Evolutionary conservation across 1,140 invertebrate genomes (phyloP), one percentile per base, ranked within the genome.

Genomic region (Zophobas morio): DNA sequence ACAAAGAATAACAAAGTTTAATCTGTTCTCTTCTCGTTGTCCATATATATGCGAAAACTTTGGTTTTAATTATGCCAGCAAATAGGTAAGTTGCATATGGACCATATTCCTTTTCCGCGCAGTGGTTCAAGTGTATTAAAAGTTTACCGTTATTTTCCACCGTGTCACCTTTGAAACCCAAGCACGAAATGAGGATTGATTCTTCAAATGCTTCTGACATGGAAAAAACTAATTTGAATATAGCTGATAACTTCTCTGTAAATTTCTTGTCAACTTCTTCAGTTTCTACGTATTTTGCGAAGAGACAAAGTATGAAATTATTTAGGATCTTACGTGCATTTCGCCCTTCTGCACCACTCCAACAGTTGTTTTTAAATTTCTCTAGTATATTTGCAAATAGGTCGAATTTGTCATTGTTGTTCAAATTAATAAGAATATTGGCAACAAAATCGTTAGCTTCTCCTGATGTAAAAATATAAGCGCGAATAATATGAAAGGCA

Each of bases 341-440:
- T 34, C 49, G 39, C 39, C 33, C 1, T 8, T 39, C 37, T 8
- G 1, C 39, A 40, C 32, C 6, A 40, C 42, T 42, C 73, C 56
- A 57, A 60, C 56, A n/a, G 2, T 20, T 34, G 0, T 32, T 20
- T 47, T 75, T 75, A n/a, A 75, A 60, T 32, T 60, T 33, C 0
- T 1, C 37, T 40, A 75, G 51, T 47, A 75, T 75, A n/a, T 75
- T 57, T 39, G 20, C 33, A 4, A 74, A 74, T 37, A 56, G 36
- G n/a, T 37, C 6, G 56, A 66, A 66, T 36, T 66, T 66, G 1
- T 6, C 39, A 1, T 33, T 20, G n/a, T 32, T 36, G 1, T 40
- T 42, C 35, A 57, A 1, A 57, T 35, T 4, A 32, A 66, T 66
- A 20, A 66, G 20, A n/a, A 66, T 2, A 1, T 66, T 42, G 39